phyloP scores from a whole-genome alignment of 2,113 vertebrate species.

The Gymnorhina tibicen region DNA sequence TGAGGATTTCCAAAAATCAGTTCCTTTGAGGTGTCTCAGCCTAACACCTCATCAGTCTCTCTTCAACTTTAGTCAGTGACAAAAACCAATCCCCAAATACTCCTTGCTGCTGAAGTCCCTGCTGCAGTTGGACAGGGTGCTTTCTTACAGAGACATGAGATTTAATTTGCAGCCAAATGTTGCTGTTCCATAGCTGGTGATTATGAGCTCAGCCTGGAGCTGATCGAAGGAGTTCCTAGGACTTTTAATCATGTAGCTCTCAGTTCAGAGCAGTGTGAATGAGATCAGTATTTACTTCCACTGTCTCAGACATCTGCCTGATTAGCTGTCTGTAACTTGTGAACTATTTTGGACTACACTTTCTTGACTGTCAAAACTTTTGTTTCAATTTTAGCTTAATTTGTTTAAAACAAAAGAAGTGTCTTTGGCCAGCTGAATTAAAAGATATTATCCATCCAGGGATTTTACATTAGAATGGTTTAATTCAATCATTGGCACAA shows the following conservation, averaged over 20 bases:
- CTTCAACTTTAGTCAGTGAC: neutral
- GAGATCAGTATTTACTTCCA: neutral
- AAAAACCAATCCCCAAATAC: neutral
- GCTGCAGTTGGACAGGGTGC: neutral
- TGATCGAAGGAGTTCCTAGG: neutral
- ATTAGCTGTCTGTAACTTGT: neutral
- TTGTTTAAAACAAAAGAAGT: conserved; percentile 25
- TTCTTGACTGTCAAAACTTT: neutral
- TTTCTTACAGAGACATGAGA: neutral
- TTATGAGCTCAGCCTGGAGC: neutral
- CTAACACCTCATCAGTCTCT: conserved; percentile 30
- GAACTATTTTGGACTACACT: neutral
- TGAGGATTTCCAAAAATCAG: conserved; percentile 45
- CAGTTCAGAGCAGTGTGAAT: neutral
- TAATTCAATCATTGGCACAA: conserved; percentile 29
- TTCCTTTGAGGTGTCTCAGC: conserved; percentile 13
- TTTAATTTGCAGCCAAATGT: neutral
- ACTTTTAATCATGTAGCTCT: neutral
- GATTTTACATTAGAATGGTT: conserved; percentile 33
- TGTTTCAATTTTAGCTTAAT: neutral
- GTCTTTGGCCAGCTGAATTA: neutral
- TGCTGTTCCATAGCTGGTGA: neutral
- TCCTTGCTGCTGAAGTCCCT: neutral
- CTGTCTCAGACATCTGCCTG: neutral
- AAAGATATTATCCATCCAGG: neutral